These are phyloP conservation scores for Sturnus vulgaris DNA, from an alignment of 2,113 vertebrate species.

Conservation along the genomic window DNA sequence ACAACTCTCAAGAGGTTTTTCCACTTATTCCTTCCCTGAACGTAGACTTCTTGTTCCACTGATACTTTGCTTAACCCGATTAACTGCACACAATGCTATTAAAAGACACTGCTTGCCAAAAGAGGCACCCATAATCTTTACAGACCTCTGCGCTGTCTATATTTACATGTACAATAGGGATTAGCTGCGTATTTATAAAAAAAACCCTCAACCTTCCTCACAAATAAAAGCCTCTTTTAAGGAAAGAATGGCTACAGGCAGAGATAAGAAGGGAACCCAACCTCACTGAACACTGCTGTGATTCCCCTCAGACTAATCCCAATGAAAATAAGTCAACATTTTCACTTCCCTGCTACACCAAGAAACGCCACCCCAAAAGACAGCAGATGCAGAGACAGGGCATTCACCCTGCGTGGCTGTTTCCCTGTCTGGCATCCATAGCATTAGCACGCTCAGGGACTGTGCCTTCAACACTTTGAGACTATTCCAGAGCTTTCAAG, in stretches of 20 bases:
- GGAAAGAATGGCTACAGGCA: background rate
- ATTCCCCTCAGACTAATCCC: background rate
- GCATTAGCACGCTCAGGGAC: background rate
- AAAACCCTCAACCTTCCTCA: background rate
- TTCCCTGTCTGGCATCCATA: background rate
- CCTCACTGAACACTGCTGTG: background rate
- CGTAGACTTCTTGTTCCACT: background rate
- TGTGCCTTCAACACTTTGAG: background rate
- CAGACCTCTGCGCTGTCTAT: background rate
- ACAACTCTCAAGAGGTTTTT: background rate
- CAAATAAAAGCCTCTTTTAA: background rate
- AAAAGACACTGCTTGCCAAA: slow-evolving; percentile 47
- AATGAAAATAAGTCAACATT: background rate
- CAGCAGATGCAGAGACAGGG: background rate
- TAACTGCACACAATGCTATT: slow-evolving; percentile 53
- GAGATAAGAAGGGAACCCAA: background rate
- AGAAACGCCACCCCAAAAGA: background rate
- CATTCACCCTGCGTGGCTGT: background rate
- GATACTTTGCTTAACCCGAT: slow-evolving; percentile 8
- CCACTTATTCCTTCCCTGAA: background rate
- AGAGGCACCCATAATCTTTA: slow-evolving; percentile 40
- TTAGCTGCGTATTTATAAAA: background rate
- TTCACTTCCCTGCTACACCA: background rate
- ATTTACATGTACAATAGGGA: slow-evolving; percentile 29
- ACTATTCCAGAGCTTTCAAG: background rate